Evolutionary conservation across 2,888 invertebrate genomes (phyloP).

Genomic region (Temnothorax ravouxi): DNA sequence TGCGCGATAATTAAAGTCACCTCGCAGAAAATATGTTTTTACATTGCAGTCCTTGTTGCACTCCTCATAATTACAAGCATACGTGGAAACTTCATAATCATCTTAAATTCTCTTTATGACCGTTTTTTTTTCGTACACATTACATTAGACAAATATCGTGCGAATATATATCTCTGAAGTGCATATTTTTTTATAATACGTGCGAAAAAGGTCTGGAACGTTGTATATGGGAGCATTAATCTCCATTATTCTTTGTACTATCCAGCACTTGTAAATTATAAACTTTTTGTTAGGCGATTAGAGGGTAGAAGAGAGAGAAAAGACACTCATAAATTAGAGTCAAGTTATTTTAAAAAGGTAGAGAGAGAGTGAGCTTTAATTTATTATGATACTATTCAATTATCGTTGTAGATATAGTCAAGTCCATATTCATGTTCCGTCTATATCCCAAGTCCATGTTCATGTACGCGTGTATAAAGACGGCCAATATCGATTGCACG

Average conservation of each 20-base stretch:
- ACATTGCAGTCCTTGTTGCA: neutral
- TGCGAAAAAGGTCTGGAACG: neutral
- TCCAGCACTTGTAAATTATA: neutral
- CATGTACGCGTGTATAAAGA: neutral
- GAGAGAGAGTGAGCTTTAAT: neutral
- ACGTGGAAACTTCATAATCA: slow-evolving; percentile 38
- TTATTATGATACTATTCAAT: slow-evolving; percentile 1
- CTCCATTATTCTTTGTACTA: neutral
- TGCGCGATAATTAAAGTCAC: slow-evolving; percentile 35
- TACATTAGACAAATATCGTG: slow-evolving; percentile 27
- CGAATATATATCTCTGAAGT: slow-evolving; percentile 26
- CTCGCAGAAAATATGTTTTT: slow-evolving; percentile 31
- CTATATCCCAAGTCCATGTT: slow-evolving; percentile 19
- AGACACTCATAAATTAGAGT: neutral
- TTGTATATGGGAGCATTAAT: neutral
- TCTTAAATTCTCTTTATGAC: slow-evolving; percentile 42
- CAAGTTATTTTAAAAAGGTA: neutral
- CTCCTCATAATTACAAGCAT: slow-evolving; percentile 27
- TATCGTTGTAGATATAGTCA: neutral
- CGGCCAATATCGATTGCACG: slow-evolving; percentile 21
- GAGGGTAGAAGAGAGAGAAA: neutral
- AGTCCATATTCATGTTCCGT: slow-evolving; percentile 17
- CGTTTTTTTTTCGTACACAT: neutral
- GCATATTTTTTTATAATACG: slow-evolving; percentile 9
- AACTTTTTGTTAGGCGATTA: neutral